Percentiles rank a stretch among this genome's conserved stretches.
Evolutionary conservation across 2,888 invertebrate genomes (phyloP).

Genomic region (Eristalis arbustorum): DNA sequence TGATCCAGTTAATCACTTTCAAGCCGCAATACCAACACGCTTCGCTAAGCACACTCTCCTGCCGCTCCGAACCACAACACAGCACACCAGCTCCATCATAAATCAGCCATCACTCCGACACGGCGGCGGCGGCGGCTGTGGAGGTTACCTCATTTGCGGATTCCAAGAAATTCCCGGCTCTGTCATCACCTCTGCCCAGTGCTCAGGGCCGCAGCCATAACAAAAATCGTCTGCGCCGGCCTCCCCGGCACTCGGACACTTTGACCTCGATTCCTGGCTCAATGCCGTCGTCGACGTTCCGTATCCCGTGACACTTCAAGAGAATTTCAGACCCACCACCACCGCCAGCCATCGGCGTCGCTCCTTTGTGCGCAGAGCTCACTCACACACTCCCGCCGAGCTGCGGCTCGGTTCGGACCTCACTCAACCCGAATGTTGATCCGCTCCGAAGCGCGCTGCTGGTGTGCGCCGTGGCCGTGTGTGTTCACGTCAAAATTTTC

Average conservation of each 20-base stretch:
- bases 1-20: constrained; percentile 51
- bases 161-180: constrained; percentile 57
- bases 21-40: constrained; percentile 19
- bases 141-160: constrained; percentile 64
- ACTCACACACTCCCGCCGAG: neutral
- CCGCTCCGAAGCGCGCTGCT: neutral
- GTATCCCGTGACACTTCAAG: constrained; percentile 16
- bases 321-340: constrained; percentile 30
- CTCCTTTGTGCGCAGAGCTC: neutral
- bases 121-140: neutral
- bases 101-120: constrained; percentile 32
- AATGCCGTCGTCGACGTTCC: constrained; percentile 42
- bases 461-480: neutral
- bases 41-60: constrained; percentile 6
- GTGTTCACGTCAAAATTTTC: constrained; percentile 50
- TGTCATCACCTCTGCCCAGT: constrained; percentile 43
- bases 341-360: neutral
- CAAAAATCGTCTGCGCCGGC: constrained; percentile 35
- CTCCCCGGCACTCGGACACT: constrained; percentile 53
- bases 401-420: constrained; percentile 28
- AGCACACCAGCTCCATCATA: constrained; percentile 24
- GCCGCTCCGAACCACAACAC: neutral
- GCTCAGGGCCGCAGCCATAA: neutral
- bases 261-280: constrained; percentile 58
- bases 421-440: constrained; percentile 34